Evolutionary conservation across 2,888 invertebrate species (phyloP), one percentile per base, ranked within the genome.

Genomic region (Parthenolecanium corni): DNA sequence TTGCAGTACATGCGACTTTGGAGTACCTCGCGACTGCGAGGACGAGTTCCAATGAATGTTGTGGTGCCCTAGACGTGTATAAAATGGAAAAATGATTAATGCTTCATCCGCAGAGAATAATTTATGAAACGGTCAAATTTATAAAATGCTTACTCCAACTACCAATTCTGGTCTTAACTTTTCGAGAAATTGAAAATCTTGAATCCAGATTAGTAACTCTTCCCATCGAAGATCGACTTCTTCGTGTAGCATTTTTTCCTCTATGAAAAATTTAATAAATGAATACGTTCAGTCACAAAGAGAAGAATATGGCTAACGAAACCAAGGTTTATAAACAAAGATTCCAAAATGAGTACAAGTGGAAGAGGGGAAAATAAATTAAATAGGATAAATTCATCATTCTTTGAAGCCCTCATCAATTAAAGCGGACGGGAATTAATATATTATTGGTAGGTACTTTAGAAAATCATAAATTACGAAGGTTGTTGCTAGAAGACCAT

Each of bases 191-290:
- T 76, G 75, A 25, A 76, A 74, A 69, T 80, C 79, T 69, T 77
- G 76, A n/a, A 80, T 72, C 70, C 77, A 76, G 46, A 72, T 71
- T 70, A 81, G 80, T 11, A 83, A 76, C 67, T 83, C 82, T 70
- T 81, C 81, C 83, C 85, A 84, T 69, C 80, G 82, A 18, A 86
- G 77, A 69, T 82, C 79, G 14, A 86, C 83, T 73, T 85, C 83
- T 72, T 85, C 85, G 67, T 85, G 84, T 0, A 86, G 74, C 73
- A 86, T 79, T 72, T 84, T 83, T 72, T 85, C 84, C 79, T 86
- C 86, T n/a, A n/a, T 31, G 31, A 31, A 31, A 31, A 31, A 56
- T 23, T 42, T n/a, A n/a, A n/a, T n/a, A n/a, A n/a, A n/a, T n/a
- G n/a, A n/a, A n/a, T n/a, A n/a, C n/a, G n/a, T n/a, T n/a, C n/a